Percentiles rank a stretch among this genome's conserved stretches.
These are phyloP conservation scores for Myoxocephalus aenaeus DNA, from an alignment of 2,797 vertebrate species.

Conservation along the genomic window DNA sequence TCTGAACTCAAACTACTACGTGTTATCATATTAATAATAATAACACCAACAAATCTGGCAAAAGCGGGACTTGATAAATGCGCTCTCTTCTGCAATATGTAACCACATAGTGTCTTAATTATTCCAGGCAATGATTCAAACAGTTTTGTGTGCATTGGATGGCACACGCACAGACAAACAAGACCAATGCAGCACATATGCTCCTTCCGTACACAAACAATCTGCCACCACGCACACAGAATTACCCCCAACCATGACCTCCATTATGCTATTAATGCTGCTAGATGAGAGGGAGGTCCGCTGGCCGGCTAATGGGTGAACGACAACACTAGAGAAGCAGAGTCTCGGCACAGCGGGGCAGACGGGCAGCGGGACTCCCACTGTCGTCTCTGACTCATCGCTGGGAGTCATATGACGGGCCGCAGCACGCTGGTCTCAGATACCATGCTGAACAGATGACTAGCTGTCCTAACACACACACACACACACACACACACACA, in stretches of 20 bases:
- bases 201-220: slow-evolving; percentile 40
- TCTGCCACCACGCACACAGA: slow-evolving; percentile 42
- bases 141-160: slow-evolving; percentile 9
- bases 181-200: slow-evolving; percentile 15
- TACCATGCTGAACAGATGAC: slow-evolving; percentile 57
- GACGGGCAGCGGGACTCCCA: slow-evolving; percentile 52
- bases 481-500: slow-evolving; percentile 11
- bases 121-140: slow-evolving; percentile 30
- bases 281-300: slow-evolving; percentile 42
- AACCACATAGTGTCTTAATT: slow-evolving; percentile 25
- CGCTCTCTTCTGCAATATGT: neutral
- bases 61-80: neutral
- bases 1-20: neutral
- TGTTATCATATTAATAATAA: neutral
- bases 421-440: slow-evolving; percentile 43
- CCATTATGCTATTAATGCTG: slow-evolving; percentile 61
- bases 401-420: slow-evolving; percentile 63
- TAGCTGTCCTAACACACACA: slow-evolving; percentile 19
- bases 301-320: slow-evolving; percentile 45
- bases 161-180: slow-evolving; percentile 7
- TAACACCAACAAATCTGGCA: neutral
- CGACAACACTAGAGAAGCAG: slow-evolving; percentile 36
- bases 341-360: slow-evolving; percentile 37
- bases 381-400: slow-evolving; percentile 69
- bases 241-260: slow-evolving; percentile 61